Conservation (phyloP, 1,140 invertebrate genomes). For the Pachyrhynchus sulphureomaculatus region DNA sequence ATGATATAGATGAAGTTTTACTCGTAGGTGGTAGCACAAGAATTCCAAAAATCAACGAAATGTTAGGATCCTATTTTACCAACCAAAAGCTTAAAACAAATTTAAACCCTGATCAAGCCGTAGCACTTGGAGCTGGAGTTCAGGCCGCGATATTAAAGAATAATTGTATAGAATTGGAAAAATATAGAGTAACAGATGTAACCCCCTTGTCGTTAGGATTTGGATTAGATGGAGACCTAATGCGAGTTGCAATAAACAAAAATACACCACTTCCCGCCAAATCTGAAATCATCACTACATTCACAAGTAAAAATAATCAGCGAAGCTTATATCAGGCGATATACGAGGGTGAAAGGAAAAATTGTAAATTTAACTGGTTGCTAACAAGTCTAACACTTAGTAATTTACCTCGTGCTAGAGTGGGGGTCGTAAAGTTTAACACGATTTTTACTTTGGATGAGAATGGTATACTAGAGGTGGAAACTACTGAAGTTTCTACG, state of each 20-base stretch:
- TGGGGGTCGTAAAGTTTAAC: conserved; percentile 6
- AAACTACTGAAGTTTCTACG: no score
- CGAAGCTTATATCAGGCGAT: conserved; percentile 1
- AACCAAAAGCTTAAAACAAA: no score
- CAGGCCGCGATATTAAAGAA: no score
- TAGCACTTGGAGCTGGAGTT: no score
- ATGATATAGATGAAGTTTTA: no score
- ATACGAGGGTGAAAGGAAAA: no score
- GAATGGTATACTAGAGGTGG: conserved; percentile 27
- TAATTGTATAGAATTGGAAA: conserved; percentile 3
- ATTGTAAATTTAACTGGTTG: no score
- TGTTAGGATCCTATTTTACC: no score
- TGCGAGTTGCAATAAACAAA: conserved; percentile 10
- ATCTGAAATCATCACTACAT: neutral
- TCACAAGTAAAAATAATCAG: conserved; percentile 16
- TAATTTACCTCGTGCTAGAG: conserved; percentile 13
- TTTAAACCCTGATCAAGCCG: no score
- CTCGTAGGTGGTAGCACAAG: no score
- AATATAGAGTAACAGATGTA: conserved; percentile 18
- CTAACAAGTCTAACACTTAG: conserved; percentile 9
- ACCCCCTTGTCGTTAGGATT: conserved; percentile 23
- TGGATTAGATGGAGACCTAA: neutral
- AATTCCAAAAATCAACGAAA: no score
- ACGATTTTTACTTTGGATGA: conserved; percentile 18
- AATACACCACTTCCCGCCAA: no score